A percentile compares a stretch with the other conserved stretches of the same genome.
phyloP scores from a whole-genome alignment of 2,888 invertebrate species.

The Ctenicera cuprea region DNA sequence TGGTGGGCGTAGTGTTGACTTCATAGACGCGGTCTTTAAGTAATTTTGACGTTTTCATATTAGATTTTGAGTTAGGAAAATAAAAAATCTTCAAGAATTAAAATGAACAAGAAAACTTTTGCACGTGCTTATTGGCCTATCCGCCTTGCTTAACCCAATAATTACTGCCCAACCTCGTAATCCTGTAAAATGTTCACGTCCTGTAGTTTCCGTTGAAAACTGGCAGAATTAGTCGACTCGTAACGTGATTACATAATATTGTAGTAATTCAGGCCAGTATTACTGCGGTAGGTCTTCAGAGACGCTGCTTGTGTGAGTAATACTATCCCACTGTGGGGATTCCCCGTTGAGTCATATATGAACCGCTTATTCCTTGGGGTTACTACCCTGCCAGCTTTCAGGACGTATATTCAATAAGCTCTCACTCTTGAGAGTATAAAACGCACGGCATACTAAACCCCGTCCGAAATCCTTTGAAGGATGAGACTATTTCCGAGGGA shows the following conservation, averaged over 20 bases:
- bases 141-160: too few species aligned
- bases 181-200: not conserved
- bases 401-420: constrained; percentile 39
- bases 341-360: constrained; percentile 51
- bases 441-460: not conserved
- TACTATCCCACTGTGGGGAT: constrained; percentile 55
- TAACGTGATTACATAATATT: constrained; percentile 10
- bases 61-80: too few species aligned
- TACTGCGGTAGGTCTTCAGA: constrained; percentile 36
- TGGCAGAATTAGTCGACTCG: not conserved
- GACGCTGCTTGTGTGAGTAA: constrained; percentile 34
- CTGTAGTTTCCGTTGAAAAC: not conserved
- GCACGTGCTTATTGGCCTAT: too few species aligned
- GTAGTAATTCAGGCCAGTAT: constrained; percentile 11
- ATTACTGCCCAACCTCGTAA: too few species aligned
- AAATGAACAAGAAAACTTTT: too few species aligned
- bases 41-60: too few species aligned
- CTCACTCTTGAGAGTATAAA: constrained; percentile 36
- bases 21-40: too few species aligned
- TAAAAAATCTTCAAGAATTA: too few species aligned
- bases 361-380: constrained; percentile 45
- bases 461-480: constrained; percentile 18
- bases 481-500: constrained; percentile 5
- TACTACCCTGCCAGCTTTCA: constrained; percentile 44
- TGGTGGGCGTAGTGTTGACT: too few species aligned